A percentile compares a stretch with the other conserved stretches of the same genome.
These are phyloP conservation scores for Phymastichus coffea DNA, from an alignment of 1,140 invertebrate species.

Conservation along the genomic window DNA sequence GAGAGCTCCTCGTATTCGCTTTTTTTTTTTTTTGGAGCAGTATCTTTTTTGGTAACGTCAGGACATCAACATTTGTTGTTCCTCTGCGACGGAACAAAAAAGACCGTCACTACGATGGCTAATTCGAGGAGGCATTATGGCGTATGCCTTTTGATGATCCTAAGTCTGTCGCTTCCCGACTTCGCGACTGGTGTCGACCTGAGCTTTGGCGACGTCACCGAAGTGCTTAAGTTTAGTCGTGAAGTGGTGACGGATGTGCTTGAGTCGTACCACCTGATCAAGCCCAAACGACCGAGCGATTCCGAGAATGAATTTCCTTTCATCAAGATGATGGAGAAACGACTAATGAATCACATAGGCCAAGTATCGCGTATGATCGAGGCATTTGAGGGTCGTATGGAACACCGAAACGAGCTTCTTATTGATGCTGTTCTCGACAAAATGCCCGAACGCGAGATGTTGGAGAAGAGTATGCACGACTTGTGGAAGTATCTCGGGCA, in stretches of 20 bases:
- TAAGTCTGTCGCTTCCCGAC: no score
- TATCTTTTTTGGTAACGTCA: no score
- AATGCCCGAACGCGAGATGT: constrained; percentile 47
- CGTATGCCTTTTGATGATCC: no score
- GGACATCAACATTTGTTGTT: no score
- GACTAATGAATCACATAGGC: constrained; percentile 55
- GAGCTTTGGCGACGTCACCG: constrained; percentile 60
- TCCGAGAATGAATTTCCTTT: constrained; percentile 59
- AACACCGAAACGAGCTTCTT: constrained; percentile 31
- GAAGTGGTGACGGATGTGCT: constrained; percentile 61
- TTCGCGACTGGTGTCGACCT: no score
- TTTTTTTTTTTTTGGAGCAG: no score
- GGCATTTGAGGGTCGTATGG: constrained; percentile 34
- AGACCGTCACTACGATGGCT: no score
- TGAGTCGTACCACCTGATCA: constrained; percentile 64
- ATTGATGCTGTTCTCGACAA: constrained; percentile 43
- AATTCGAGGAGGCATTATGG: no score
- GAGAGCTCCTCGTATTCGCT: no score
- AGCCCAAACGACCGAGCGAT: constrained; percentile 34
- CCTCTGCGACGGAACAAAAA: no score
- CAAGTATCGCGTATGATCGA: constrained; percentile 45
- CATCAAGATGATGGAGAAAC: constrained; percentile 58
- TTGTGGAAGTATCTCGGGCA: constrained; percentile 61
- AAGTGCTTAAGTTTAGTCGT: constrained; percentile 63
- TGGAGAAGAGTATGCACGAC: constrained; percentile 61